A percentile compares a stretch with the other conserved stretches of the same genome.
Evolutionary conservation across 2,797 vertebrate genomes (phyloP).

Genomic region (Ptychobarbus kaznakovi): DNA sequence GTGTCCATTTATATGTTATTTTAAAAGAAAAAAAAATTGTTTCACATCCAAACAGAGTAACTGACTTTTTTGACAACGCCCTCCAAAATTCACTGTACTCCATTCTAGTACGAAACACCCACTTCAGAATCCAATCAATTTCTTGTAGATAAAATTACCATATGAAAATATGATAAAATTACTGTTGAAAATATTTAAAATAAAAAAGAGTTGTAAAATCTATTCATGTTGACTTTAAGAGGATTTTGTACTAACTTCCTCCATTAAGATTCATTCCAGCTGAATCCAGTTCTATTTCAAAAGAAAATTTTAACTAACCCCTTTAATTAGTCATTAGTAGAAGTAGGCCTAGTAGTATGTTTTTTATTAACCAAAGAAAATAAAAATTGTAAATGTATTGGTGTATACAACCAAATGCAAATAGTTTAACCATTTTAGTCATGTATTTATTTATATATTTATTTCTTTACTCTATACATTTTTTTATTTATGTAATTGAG

Average conservation of each 20-base stretch:
- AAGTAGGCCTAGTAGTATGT: not conserved
- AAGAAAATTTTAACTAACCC: not conserved
- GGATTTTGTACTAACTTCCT: not conserved
- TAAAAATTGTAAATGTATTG: not conserved
- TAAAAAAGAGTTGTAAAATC: not conserved
- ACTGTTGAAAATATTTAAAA: not conserved
- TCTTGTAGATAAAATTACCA: not conserved
- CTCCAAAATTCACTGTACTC: not conserved
- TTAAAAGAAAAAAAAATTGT: not conserved
- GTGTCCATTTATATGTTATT: not conserved
- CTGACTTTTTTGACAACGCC: not conserved
- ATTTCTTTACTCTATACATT: not conserved
- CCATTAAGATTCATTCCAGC: not conserved
- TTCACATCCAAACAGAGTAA: not conserved
- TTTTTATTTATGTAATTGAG: not conserved
- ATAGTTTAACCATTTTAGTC: not conserved
- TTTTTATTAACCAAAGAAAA: not conserved
- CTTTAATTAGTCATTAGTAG: not conserved
- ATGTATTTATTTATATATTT: not conserved
- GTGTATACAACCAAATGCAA: not conserved
- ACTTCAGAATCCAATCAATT: not conserved
- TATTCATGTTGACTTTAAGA: constrained; percentile 1
- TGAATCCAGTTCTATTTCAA: not conserved
- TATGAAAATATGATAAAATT: not conserved
- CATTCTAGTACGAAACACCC: not conserved